Evolutionary conservation across 1,140 invertebrate genomes (phyloP).

Genomic region (Liolophura sinensis): DNA sequence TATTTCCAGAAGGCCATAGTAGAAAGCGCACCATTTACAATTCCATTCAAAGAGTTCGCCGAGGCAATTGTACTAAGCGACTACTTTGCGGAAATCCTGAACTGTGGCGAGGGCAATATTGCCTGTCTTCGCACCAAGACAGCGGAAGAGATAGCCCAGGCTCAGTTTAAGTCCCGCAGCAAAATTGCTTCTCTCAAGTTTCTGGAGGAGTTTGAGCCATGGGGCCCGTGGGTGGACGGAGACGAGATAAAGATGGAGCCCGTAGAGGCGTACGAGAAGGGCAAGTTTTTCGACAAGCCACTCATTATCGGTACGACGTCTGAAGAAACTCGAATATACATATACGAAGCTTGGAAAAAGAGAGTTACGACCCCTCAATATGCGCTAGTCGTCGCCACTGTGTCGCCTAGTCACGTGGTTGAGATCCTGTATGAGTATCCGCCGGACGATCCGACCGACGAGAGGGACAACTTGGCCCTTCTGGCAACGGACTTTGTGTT

Average conservation of each 20-base stretch:
- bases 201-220: conserved; percentile 33
- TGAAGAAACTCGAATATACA: conserved; percentile 32
- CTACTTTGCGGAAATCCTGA: conserved; percentile 10
- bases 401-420: conserved; percentile 14
- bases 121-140: conserved; percentile 25
- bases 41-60: conserved; percentile 26
- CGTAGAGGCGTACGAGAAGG: conserved; percentile 11
- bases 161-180: conserved; percentile 14
- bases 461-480: conserved; percentile 16
- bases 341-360: conserved; percentile 28
- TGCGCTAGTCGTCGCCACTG: conserved; percentile 19
- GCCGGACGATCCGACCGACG: conserved; percentile 19
- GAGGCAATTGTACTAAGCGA: conserved; percentile 23
- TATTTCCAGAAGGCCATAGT: conserved; percentile 28
- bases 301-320: conserved; percentile 28
- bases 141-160: conserved; percentile 23
- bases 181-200: conserved; percentile 31
- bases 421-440: conserved; percentile 25
- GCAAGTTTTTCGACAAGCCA: conserved; percentile 20
- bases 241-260: conserved; percentile 20
- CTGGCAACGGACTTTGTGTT: conserved; percentile 34
- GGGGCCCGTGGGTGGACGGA: conserved; percentile 34
- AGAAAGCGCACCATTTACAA: conserved; percentile 30
- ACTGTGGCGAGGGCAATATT: conserved; percentile 22
- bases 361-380: conserved; percentile 17